phyloP scores from a whole-genome alignment of 2,888 invertebrate genomes.

The Drosophila paramelanica region DNA sequence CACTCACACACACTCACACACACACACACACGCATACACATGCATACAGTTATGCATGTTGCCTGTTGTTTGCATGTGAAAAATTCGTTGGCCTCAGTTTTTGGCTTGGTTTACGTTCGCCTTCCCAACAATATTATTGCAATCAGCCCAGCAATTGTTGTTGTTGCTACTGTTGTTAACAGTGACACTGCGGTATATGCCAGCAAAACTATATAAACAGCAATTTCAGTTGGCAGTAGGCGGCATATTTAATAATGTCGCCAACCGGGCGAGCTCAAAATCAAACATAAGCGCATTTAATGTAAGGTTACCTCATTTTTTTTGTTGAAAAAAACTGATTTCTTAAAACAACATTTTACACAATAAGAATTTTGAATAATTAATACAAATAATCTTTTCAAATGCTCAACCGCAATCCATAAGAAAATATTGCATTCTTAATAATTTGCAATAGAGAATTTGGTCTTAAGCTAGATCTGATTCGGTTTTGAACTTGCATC shows the following conservation, averaged over 20 bases:
- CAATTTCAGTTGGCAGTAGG: slow-evolving; percentile 24
- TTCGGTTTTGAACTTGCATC: too few species aligned
- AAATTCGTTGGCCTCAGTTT: slow-evolving; percentile 40
- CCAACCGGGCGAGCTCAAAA: slow-evolving; percentile 28
- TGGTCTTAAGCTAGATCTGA: too few species aligned
- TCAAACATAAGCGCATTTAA: slow-evolving; percentile 15
- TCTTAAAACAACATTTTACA: too few species aligned
- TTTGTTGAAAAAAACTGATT: too few species aligned
- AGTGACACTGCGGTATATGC: slow-evolving; percentile 49
- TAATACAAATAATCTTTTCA: too few species aligned
- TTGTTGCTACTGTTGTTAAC: slow-evolving; percentile 36
- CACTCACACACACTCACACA: not conserved
- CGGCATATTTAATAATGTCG: slow-evolving; percentile 56
- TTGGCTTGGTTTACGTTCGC: slow-evolving; percentile 36
- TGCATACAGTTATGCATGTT: slow-evolving; percentile 12
- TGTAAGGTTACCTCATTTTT: too few species aligned
- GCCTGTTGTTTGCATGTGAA: slow-evolving; percentile 29
- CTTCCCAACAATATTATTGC: slow-evolving; percentile 47
- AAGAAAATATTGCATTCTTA: too few species aligned
- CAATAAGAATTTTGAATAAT: too few species aligned
- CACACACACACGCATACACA: slow-evolving; percentile 3
- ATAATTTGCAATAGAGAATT: too few species aligned
- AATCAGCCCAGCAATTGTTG: slow-evolving; percentile 33
- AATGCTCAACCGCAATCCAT: too few species aligned
- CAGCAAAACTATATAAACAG: slow-evolving; percentile 32